A percentile compares a stretch with the other conserved stretches of the same genome.
These are phyloP conservation scores for Corvus cornix DNA, from an alignment of 2,113 vertebrate species.

Conservation along the genomic window DNA sequence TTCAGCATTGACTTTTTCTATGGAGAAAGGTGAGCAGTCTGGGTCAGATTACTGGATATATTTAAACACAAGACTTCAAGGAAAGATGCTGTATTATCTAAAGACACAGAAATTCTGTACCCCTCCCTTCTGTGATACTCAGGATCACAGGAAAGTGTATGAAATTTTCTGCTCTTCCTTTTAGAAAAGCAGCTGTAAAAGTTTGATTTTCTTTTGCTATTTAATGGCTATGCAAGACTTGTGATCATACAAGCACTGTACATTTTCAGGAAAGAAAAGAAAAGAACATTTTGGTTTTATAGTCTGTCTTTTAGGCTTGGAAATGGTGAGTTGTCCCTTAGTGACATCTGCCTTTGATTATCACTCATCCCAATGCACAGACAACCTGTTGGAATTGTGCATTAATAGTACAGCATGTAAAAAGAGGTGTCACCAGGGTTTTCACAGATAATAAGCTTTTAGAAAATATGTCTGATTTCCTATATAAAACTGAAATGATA, in stretches of 20 bases:
- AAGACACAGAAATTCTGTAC: neutral
- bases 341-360: conserved; percentile 33
- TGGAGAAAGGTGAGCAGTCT: neutral
- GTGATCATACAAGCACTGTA: neutral
- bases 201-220: neutral
- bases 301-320: neutral
- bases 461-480: neutral
- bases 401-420: neutral
- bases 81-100: neutral
- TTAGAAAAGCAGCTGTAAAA: neutral
- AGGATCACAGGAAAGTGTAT: neutral
- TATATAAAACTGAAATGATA: neutral
- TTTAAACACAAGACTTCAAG: neutral
- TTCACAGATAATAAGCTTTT: neutral
- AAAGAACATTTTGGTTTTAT: neutral
- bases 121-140: neutral
- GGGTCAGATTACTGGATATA: neutral
- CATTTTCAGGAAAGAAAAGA: neutral
- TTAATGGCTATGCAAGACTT: neutral
- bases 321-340: neutral
- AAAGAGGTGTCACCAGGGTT: conserved; percentile 5
- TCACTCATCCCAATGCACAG: neutral
- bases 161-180: neutral
- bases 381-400: neutral
- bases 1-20: neutral